A percentile compares a stretch with the other conserved stretches of the same genome.
These are phyloP conservation scores for Gavialis gangeticus DNA, from an alignment of 2,113 vertebrate species.

Conservation along the genomic window DNA sequence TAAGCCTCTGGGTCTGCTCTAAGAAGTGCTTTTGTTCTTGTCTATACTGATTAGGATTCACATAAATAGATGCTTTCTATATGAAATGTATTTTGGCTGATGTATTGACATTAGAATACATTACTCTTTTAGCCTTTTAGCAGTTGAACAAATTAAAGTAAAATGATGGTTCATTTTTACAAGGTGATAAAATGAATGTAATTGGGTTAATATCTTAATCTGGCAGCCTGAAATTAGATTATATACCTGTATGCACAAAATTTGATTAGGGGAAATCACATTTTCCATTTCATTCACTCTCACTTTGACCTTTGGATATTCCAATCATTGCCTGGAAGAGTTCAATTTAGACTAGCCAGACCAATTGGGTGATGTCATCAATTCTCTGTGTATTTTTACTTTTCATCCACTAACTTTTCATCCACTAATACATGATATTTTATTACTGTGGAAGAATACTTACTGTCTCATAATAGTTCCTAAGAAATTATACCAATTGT, in stretches of 20 bases:
- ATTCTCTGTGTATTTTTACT: neutral
- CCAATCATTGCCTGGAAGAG: neutral
- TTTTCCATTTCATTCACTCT: slow-evolving; percentile 39
- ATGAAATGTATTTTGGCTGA: slow-evolving; percentile 73
- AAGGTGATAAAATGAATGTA: slow-evolving; percentile 74
- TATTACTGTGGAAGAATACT: neutral
- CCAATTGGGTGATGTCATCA: neutral
- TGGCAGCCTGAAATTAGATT: slow-evolving; percentile 70
- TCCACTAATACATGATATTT: neutral
- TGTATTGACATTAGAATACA: slow-evolving; percentile 72
- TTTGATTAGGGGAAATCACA: slow-evolving; percentile 54
- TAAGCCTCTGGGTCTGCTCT: slow-evolving; percentile 70
- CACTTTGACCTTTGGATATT: slow-evolving; percentile 39
- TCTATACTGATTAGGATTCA: slow-evolving; percentile 71
- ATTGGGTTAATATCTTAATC: slow-evolving; percentile 79
- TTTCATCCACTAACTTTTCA: neutral
- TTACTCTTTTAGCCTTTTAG: slow-evolving; percentile 75
- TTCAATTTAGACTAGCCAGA: neutral
- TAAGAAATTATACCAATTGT: neutral
- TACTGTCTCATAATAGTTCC: slow-evolving; percentile 11
- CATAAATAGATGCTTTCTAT: slow-evolving; percentile 78
- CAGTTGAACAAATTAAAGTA: slow-evolving; percentile 77
- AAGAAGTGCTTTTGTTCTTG: slow-evolving; percentile 70
- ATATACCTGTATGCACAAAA: slow-evolving; percentile 44
- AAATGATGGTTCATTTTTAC: slow-evolving; percentile 73